A percentile compares a stretch with the other conserved stretches of the same genome.
phyloP scores from a whole-genome alignment of 2,888 invertebrate genomes.

The Orchestes rusci region DNA sequence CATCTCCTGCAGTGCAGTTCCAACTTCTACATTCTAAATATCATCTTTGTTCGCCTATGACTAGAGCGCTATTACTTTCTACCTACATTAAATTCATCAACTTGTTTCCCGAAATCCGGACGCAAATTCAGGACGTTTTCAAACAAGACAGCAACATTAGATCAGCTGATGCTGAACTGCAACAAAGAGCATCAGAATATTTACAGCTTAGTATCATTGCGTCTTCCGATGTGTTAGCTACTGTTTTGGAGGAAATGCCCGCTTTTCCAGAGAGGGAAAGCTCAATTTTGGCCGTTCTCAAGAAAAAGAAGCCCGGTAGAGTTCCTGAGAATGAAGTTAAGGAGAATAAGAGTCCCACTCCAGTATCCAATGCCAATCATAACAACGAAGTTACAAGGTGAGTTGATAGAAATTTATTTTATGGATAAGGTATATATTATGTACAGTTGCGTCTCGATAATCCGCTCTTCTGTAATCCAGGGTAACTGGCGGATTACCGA shows the following conservation, averaged over 20 bases:
- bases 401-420: slow-evolving; percentile 3
- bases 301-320: slow-evolving; percentile 96
- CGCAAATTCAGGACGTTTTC: slow-evolving; percentile 88
- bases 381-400: slow-evolving; percentile 43
- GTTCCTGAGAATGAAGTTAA: slow-evolving; percentile 83
- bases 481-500: too few relatives aligned
- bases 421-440: background rate
- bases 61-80: slow-evolving; percentile 90
- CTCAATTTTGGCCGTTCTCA: slow-evolving; percentile 92
- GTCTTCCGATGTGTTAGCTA: slow-evolving; percentile 94
- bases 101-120: slow-evolving; percentile 96
- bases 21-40: slow-evolving; percentile 98
- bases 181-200: slow-evolving; percentile 97
- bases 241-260: slow-evolving; percentile 99
- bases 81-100: slow-evolving; percentile 99
- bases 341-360: slow-evolving; percentile 71
- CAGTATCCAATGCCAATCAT: slow-evolving; percentile 43
- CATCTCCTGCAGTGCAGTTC: slow-evolving; percentile 96
- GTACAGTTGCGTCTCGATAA: too few relatives aligned
- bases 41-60: slow-evolving; percentile 95
- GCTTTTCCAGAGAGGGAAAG: slow-evolving; percentile 98
- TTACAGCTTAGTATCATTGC: slow-evolving; percentile 93
- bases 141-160: slow-evolving; percentile 90
- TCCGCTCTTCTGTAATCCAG: too few relatives aligned
- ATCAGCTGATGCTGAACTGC: slow-evolving; percentile 96